Percentiles rank a stretch among this genome's conserved stretches.
phyloP scores from a whole-genome alignment of 2,888 invertebrate genomes.

The Phalangium opilio region DNA sequence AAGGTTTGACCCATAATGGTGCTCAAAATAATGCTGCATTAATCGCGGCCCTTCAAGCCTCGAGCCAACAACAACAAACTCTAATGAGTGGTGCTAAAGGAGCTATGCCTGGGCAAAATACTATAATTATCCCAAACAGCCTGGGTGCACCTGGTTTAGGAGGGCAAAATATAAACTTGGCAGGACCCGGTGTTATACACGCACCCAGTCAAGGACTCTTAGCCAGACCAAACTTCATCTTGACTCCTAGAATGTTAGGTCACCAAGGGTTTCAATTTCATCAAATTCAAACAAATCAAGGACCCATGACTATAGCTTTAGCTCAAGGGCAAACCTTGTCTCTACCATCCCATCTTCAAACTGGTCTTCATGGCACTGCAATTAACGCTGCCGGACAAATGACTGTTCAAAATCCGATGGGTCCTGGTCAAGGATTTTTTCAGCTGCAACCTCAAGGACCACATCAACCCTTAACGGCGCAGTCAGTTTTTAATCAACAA shows the following conservation, averaged over 20 bases:
- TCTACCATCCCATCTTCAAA: constrained; percentile 11
- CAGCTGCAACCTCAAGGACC: not conserved
- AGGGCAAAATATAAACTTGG: constrained; percentile 11
- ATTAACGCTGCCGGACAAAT: constrained; percentile 11
- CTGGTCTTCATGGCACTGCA: constrained; percentile 9
- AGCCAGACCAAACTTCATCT: constrained; percentile 15
- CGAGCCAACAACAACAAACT: constrained; percentile 11
- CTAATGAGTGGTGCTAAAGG: constrained; percentile 16
- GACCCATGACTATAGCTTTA: constrained; percentile 35
- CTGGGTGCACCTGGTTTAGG: constrained; percentile 8
- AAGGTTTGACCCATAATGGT: constrained; percentile 8
- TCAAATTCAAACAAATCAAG: constrained; percentile 37
- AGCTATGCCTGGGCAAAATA: constrained; percentile 28
- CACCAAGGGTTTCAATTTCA: constrained; percentile 29
- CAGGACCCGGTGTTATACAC: constrained; percentile 11
- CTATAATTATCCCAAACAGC: constrained; percentile 16
- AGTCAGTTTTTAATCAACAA: constrained; percentile 14
- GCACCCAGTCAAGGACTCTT: constrained; percentile 16
- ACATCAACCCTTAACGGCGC: constrained; percentile 13
- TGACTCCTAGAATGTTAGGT: constrained; percentile 13
- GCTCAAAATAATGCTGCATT: constrained; percentile 15
- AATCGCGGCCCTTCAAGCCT: constrained; percentile 16
- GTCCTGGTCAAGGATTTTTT: constrained; percentile 11
- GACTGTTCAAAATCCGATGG: constrained; percentile 13
- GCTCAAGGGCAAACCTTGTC: constrained; percentile 21